These are phyloP conservation scores for Leptocoma aspasia DNA, from an alignment of 2,113 vertebrate genomes.

Conservation along the genomic window DNA sequence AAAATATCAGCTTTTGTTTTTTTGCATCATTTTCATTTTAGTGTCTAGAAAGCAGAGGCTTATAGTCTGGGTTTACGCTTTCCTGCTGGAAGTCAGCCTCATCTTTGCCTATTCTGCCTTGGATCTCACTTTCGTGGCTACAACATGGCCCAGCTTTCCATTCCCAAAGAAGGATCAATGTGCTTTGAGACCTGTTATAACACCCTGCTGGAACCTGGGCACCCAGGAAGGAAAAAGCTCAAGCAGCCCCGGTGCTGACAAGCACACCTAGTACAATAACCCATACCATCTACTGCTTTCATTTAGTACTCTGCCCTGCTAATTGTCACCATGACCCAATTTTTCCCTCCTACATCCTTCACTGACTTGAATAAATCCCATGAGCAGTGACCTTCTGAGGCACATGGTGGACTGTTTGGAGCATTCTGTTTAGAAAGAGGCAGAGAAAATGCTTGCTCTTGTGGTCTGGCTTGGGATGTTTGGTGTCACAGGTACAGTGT, in stretches of 20 bases:
- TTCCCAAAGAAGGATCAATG: neutral
- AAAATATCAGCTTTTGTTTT: neutral
- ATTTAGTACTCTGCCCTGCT: neutral
- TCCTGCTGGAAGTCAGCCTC: neutral
- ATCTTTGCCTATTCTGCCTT: neutral
- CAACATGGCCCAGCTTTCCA: neutral
- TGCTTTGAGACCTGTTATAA: neutral
- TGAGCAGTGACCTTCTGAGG: neutral
- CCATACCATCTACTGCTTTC: neutral
- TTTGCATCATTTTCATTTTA: neutral
- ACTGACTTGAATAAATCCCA: neutral
- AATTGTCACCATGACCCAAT: neutral
- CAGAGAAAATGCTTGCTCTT: neutral
- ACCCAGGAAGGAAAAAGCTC: neutral
- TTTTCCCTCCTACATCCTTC: neutral
- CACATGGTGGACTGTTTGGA: neutral
- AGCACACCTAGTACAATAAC: neutral
- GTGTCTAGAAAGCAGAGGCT: neutral
- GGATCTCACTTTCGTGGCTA: neutral
- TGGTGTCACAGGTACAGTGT: neutral
- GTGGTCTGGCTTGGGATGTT: neutral
- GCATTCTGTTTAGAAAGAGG: neutral
- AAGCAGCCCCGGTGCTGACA: neutral
- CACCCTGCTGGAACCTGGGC: neutral
- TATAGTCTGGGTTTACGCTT: neutral